phyloP scores from a whole-genome alignment of 2,888 invertebrate species.

The Morinoia aosen region DNA sequence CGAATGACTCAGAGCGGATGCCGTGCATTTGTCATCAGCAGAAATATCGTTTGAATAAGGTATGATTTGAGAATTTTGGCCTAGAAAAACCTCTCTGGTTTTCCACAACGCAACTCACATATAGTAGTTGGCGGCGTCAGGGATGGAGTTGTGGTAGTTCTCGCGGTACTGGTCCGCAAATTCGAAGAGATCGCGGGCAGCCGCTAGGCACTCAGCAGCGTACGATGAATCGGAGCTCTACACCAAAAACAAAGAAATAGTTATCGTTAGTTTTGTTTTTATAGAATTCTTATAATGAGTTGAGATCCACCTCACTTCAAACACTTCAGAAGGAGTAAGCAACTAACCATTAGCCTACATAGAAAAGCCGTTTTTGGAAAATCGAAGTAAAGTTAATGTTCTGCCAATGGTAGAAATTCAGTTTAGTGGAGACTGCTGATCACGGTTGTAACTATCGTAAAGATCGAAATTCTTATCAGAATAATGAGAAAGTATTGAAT shows the following conservation, averaged over 20 bases:
- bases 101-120: conserved; percentile 57
- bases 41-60: background rate
- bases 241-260: background rate
- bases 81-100: background rate
- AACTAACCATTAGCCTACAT: background rate
- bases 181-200: conserved; percentile 68
- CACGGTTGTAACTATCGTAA: background rate
- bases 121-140: conserved; percentile 68
- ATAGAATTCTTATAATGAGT: background rate
- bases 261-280: background rate
- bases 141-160: conserved; percentile 68
- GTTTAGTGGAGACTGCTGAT: background rate
- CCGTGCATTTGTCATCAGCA: background rate
- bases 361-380: background rate
- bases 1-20: background rate
- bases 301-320: background rate
- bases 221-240: conserved; percentile 68
- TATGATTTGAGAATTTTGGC: background rate
- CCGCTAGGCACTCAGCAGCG: conserved; percentile 64
- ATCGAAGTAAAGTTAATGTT: background rate
- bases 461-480: background rate
- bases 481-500: too few species aligned
- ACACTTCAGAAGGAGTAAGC: background rate
- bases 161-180: conserved; percentile 68
- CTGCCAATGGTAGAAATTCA: background rate